phyloP scores from a whole-genome alignment of 2,113 vertebrate species.

The Clarias batrachus region DNA sequence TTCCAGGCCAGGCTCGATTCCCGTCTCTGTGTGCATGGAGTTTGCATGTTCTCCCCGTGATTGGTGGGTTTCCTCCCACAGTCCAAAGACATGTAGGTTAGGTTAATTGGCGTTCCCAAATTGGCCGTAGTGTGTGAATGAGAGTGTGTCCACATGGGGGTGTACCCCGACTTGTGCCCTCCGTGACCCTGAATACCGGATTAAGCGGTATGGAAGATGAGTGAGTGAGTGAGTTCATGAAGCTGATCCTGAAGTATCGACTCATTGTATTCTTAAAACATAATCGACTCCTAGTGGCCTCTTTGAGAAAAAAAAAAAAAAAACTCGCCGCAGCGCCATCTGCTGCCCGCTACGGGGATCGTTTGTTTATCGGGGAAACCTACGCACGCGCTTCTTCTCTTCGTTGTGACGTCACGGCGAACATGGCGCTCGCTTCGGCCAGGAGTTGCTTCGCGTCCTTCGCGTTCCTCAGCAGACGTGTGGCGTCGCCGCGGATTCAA shows the following conservation, averaged over 20 bases:
- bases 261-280: neutral
- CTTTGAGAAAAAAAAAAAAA: neutral
- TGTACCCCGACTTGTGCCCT: too few relatives aligned
- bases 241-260: neutral
- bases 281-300: neutral
- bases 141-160: too few relatives aligned
- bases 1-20: too few relatives aligned
- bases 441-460: slow-evolving; percentile 56
- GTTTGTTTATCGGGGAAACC: neutral
- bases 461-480: slow-evolving; percentile 51
- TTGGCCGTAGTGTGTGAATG: too few relatives aligned
- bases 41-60: too few relatives aligned
- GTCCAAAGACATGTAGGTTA: too few relatives aligned
- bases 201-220: too few relatives aligned
- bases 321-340: neutral
- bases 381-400: neutral
- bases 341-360: neutral
- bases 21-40: too few relatives aligned
- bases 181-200: too few relatives aligned
- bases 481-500: slow-evolving; percentile 51
- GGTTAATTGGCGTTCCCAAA: too few relatives aligned
- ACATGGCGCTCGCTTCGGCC: slow-evolving; percentile 63
- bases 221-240: neutral
- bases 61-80: too few relatives aligned
- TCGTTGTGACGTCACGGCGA: neutral